These are phyloP conservation scores for Oenanthe oenanthe DNA, from an alignment of 2,113 vertebrate species.

Conservation along the genomic window DNA sequence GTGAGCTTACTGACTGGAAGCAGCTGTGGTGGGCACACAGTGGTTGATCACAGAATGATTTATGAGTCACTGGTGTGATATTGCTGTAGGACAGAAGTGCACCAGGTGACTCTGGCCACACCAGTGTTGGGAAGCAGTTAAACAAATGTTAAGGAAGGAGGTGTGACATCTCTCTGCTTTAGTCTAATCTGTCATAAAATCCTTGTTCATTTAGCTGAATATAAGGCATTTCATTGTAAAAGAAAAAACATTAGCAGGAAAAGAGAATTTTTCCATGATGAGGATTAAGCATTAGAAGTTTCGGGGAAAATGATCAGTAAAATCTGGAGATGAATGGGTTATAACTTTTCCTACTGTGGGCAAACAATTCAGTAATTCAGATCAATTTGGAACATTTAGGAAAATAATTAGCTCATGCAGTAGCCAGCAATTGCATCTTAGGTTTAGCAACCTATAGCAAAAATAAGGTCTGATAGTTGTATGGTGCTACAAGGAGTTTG, in stretches of 20 bases:
- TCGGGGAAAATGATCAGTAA: background rate
- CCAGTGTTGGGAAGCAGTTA: background rate
- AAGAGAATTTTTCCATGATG: background rate
- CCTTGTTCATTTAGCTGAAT: background rate
- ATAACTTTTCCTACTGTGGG: background rate
- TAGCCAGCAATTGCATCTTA: background rate
- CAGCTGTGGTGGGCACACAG: background rate
- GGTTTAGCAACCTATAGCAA: background rate
- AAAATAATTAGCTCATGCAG: background rate
- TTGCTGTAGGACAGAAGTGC: background rate
- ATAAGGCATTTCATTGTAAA: background rate
- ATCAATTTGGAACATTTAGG: background rate
- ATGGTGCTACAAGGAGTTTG: background rate
- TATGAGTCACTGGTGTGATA: background rate
- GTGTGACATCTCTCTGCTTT: background rate
- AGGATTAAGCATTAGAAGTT: background rate
- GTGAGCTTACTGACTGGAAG: background rate
- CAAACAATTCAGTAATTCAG: background rate
- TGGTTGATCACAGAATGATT: background rate
- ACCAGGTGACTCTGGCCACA: background rate
- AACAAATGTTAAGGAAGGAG: background rate
- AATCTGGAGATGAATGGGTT: background rate
- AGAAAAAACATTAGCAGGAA: background rate
- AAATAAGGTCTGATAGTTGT: background rate
- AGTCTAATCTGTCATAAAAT: background rate